Conservation (phyloP, 2,113 vertebrate genomes). For the Benitochromis conjunctus region DNA sequence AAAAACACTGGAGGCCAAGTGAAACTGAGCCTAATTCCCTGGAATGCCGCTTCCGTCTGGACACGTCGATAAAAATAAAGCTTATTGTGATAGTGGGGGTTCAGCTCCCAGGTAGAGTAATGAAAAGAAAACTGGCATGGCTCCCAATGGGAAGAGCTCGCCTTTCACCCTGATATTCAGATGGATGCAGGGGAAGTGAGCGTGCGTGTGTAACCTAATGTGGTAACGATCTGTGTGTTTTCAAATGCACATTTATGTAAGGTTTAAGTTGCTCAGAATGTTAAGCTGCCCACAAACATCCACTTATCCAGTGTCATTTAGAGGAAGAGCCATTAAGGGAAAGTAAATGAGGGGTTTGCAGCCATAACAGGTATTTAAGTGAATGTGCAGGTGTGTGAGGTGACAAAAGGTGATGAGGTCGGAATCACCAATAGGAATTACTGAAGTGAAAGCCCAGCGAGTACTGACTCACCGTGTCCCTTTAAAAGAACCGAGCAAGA, state of each 20-base stretch:
- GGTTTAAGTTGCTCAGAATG: neutral
- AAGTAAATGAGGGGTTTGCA: slow-evolving; percentile 45
- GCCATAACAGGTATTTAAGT: slow-evolving; percentile 30
- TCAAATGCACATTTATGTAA: neutral
- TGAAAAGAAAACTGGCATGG: slow-evolving; percentile 68
- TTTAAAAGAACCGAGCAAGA: neutral
- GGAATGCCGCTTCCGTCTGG: slow-evolving; percentile 73
- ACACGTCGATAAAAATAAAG: slow-evolving; percentile 71
- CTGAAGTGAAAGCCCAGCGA: neutral
- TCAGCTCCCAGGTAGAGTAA: slow-evolving; percentile 59
- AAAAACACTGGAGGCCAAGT: slow-evolving; percentile 70
- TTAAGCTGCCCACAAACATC: slow-evolving; percentile 16
- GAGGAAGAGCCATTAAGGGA: slow-evolving; percentile 13
- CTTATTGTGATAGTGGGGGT: slow-evolving; percentile 71
- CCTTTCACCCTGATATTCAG: slow-evolving; percentile 35
- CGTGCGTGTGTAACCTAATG: neutral
- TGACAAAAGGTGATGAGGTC: neutral
- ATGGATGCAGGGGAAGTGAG: neutral
- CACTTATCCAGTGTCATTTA: slow-evolving; percentile 17
- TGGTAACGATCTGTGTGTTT: neutral
- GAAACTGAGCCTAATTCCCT: slow-evolving; percentile 75
- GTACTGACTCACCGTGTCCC: neutral
- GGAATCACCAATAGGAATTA: neutral
- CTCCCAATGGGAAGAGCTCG: slow-evolving; percentile 54
- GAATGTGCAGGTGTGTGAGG: slow-evolving; percentile 29